Evolutionary conservation across 2,797 vertebrate genomes (phyloP), one percentile per base, ranked within the genome.

Genomic region (Brachymystax lenok): DNA sequence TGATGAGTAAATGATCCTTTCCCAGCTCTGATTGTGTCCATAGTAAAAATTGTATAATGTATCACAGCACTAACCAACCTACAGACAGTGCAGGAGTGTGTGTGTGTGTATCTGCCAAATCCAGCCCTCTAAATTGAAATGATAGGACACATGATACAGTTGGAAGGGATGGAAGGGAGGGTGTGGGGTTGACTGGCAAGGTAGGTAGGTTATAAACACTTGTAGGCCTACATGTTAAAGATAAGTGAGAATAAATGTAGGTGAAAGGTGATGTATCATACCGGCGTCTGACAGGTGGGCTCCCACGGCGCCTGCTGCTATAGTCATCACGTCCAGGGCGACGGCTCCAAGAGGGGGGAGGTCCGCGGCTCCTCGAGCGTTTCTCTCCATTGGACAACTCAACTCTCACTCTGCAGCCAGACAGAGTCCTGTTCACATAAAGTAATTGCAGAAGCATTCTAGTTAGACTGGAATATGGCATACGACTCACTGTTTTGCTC

Each of bases 381-480:
- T 97, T 99, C 86, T 99, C 97, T 1, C 98, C 98, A 2, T 97
- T 99, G 69, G 98, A 99, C 46, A 99, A 91, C 83, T 99, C 98
- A 59, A 99, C 98, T 6, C 98, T 95, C 35, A 98, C 97, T 0
- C 97, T 96, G 82, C 96, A 99, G 75, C 98, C 98, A 81, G 97
- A 99, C 19, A 99, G 94, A 0, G 93, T 97, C 86, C 98, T 99
- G 50, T 68, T 70, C 10, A 71, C 56, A 71, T 59, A 28, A 73
- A 1, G 71, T 46, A 46, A 46, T 46, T 46, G 40, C 33, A 69
- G 16, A 7, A 50, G 33, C n/a, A n/a, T 69, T 13, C 52, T n/a
- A 24, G 14, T 30, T 54, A 17, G 4, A 19, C 14, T 73, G 52
- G 17, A 35, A 30, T 13, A 59, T 13, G 10, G 6, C 5, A 66